Evolutionary conservation across 2,888 invertebrate genomes (phyloP), one percentile per base, ranked within the genome.

Genomic region (Drosophila recens): DNA sequence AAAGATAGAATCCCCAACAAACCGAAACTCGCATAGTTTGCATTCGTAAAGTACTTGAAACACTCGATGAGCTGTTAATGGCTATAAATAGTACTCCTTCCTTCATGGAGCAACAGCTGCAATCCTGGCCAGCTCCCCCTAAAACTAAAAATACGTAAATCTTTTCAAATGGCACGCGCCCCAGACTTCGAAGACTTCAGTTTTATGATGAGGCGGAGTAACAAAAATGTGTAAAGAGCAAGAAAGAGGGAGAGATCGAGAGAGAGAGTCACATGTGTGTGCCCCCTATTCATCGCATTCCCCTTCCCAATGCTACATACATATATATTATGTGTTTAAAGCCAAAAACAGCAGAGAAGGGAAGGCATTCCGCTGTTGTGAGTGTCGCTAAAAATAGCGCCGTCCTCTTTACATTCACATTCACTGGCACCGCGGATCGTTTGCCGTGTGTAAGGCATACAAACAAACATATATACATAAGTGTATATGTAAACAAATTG

Each of bases 381-480:
- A 85, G 80, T 85, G 76, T 72, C 64, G 58, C 89, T 84, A 84
- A 63, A 87, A 82, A 84, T 84, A 84, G 73, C 67, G 48, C 67
- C 82, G 76, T 72, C 70, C 73, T 81, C 89, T 89, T 84, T 82
- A 72, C 79, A 89, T 79, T 85, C 72, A 72, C 79, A 89, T 79
- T 85, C 72, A 80, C 72, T 63, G 63, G 61, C 75, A 71, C 34
- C 65, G 64, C 51, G 20, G 66, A 77, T 71, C 66, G 80, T 51
- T 80, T 46, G 64, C 49, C 46, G 63, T 65, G 51, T 74, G 63
- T 54, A 54, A 52, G 48, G 43, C 23, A 10, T 38, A 11, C 27
- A 38, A 27, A n/a, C n/a, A n/a, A n/a, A 36, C 15, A 27, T 33
- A 45, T 17, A 53, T 48, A 20, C 27, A 17, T 3, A 42, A 6